phyloP scores from a whole-genome alignment of 2,113 vertebrate species.

The Paratilapia polleni region DNA sequence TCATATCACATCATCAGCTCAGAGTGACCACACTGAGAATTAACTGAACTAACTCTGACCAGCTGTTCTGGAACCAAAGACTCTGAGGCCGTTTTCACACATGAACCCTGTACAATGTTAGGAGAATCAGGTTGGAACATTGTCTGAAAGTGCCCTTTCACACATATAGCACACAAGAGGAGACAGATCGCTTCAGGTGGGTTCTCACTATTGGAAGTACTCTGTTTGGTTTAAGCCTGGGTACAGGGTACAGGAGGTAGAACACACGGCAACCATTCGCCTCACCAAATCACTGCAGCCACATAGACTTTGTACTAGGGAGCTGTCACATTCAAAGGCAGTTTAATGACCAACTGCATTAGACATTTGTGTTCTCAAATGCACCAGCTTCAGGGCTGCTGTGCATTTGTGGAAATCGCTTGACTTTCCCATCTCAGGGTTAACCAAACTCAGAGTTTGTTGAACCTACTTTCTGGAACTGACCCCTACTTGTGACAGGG shows the following conservation, averaged over 20 bases:
- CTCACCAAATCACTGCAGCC: not conserved
- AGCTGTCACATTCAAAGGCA: too few species aligned
- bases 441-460: too few species aligned
- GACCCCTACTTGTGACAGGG: too few species aligned
- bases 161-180: not conserved
- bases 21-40: not conserved
- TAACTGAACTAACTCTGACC: not conserved
- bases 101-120: accelerated
- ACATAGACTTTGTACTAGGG: too few species aligned
- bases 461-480: too few species aligned
- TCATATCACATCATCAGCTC: too few species aligned
- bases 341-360: too few species aligned
- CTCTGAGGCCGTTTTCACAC: not conserved
- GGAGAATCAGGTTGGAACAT: not conserved
- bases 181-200: not conserved
- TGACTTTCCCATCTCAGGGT: too few species aligned
- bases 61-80: not conserved
- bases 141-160: not conserved
- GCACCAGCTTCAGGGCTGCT: too few species aligned
- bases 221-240: not conserved
- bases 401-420: too few species aligned
- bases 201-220: not conserved
- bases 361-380: too few species aligned
- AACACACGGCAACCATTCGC: not conserved
- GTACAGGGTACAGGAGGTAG: not conserved